Evolutionary conservation across 2,113 vertebrate genomes (phyloP).

Genomic region (Caloenas nicobarica): DNA sequence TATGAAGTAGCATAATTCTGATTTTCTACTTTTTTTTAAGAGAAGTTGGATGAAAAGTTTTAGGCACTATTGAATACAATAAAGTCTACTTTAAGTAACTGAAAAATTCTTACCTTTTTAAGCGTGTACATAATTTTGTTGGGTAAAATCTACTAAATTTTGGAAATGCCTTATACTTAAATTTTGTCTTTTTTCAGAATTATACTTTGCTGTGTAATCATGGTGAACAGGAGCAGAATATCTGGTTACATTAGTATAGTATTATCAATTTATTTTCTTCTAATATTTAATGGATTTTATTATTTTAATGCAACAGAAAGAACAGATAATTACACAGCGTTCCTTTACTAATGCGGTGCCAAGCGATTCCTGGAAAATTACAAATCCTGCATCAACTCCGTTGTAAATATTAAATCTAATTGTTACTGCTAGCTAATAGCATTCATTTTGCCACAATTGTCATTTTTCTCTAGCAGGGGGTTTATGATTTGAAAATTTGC

Average conservation of each 20-base stretch:
- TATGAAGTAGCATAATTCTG: background rate
- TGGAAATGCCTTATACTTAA: background rate
- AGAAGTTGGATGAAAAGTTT: background rate
- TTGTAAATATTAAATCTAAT: background rate
- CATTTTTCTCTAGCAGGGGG: background rate
- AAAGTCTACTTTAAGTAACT: background rate
- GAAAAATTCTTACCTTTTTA: background rate
- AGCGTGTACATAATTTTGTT: background rate
- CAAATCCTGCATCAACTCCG: background rate
- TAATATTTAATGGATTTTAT: background rate
- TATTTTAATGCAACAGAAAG: background rate
- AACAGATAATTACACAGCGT: background rate
- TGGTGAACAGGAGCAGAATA: background rate
- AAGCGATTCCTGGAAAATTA: background rate
- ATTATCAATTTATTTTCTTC: background rate
- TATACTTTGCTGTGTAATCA: fast-evolving
- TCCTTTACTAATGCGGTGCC: background rate
- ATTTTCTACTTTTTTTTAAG: background rate
- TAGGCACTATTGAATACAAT: background rate
- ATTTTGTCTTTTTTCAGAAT: background rate
- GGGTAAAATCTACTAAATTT: background rate
- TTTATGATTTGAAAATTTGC: background rate
- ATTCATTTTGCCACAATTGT: background rate
- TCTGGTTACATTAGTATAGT: fast-evolving
- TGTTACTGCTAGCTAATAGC: background rate